Evolutionary conservation across 2,888 invertebrate genomes (phyloP).

Genomic region (Nephrotoma flavescens): DNA sequence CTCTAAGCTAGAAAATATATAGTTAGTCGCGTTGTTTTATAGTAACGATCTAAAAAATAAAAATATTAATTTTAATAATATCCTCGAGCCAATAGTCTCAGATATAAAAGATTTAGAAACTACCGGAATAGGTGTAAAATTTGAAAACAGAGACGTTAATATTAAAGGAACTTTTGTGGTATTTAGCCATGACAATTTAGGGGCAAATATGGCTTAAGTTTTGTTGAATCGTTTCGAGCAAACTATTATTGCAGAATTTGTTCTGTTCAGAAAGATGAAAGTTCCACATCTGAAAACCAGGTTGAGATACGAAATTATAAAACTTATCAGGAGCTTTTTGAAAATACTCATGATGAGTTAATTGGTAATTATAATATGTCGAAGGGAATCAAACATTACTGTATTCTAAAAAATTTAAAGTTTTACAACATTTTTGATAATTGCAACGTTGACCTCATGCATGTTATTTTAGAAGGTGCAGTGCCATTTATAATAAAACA

Average conservation of each 20-base stretch:
- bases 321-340: not conserved
- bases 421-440: not conserved
- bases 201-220: conserved; percentile 10
- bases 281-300: not conserved
- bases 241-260: conserved; percentile 14
- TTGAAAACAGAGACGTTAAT: not conserved
- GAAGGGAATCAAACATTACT: not conserved
- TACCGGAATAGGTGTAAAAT: not conserved
- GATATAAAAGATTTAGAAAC: not conserved
- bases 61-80: not conserved
- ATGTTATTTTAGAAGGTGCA: no score
- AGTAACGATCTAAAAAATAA: conserved; percentile 10
- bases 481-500: not conserved
- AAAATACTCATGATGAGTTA: not conserved
- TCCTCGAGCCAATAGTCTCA: not conserved
- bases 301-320: not conserved
- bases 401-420: not conserved
- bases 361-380: not conserved
- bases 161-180: conserved; percentile 11
- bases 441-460: no score
- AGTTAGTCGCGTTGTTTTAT: conserved; percentile 10
- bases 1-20: conserved; percentile 9
- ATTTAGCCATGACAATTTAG: conserved; percentile 10
- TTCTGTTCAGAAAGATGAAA: not conserved
- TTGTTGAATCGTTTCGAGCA: conserved; percentile 12